Conservation (phyloP, 2,113 vertebrate species). For the Henicopernis longicauda region DNA sequence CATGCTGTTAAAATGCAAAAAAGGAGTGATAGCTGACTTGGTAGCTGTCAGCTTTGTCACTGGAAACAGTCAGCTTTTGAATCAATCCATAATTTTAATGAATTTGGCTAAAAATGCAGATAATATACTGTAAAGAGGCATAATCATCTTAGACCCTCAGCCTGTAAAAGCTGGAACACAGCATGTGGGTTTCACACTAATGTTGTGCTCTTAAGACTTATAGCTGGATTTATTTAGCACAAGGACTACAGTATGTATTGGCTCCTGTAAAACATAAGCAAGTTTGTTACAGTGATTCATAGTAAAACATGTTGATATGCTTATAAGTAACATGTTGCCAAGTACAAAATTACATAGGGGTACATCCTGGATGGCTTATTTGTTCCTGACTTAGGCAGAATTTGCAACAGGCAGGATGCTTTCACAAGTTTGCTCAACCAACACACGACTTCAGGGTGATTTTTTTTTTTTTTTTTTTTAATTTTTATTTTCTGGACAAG, state of each 20-base stretch:
- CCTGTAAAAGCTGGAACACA: background rate
- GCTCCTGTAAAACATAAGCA: background rate
- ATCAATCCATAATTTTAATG: background rate
- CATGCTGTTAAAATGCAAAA: background rate
- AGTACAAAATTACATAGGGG: background rate
- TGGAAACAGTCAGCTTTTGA: background rate
- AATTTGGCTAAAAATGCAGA: background rate
- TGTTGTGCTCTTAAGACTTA: background rate
- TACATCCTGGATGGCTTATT: background rate
- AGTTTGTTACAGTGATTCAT: background rate
- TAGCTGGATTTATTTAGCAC: conserved; percentile 1
- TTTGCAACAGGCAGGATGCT: background rate
- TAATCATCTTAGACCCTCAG: background rate
- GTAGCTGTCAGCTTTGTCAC: background rate
- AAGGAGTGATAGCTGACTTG: background rate
- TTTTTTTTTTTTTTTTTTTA: background rate
- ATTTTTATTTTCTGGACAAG: background rate
- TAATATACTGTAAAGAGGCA: background rate
- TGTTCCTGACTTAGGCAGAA: background rate
- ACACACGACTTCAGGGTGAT: background rate
- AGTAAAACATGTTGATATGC: background rate
- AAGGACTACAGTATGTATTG: background rate
- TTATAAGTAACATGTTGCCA: background rate
- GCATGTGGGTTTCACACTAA: background rate
- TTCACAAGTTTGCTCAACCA: background rate